Conservation (phyloP, 2,113 vertebrate species). For the Pomatostomus ruficeps region DNA sequence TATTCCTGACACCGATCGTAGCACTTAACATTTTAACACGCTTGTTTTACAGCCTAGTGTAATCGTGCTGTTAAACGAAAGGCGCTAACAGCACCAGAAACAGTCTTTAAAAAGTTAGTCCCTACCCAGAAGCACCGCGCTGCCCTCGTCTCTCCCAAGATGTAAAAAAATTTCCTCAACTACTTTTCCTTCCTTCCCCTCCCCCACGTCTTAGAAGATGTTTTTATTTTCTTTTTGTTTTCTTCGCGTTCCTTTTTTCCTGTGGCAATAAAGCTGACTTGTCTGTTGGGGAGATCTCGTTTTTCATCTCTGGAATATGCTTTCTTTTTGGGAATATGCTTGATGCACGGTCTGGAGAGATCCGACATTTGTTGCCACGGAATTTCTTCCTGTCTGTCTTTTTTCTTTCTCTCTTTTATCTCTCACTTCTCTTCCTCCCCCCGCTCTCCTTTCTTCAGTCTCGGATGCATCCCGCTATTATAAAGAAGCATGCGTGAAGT, state of each 20-base stretch:
- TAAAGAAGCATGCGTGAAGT: background rate
- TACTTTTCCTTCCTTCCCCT: constrained; percentile 36
- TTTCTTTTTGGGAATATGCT: background rate
- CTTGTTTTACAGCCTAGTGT: constrained; percentile 20
- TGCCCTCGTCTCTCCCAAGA: constrained; percentile 13
- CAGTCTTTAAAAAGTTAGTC: background rate
- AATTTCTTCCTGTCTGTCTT: background rate
- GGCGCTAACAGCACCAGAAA: constrained; percentile 13
- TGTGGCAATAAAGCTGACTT: background rate
- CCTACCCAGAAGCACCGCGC: background rate
- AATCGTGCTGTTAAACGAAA: constrained; percentile 13
- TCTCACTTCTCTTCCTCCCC: background rate
- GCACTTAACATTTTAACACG: constrained; percentile 32
- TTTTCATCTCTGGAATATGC: background rate
- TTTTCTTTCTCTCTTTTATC: too few relatives aligned
- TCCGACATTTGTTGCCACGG: background rate
- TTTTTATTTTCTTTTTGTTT: constrained; percentile 16
- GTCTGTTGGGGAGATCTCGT: background rate
- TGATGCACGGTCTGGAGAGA: background rate
- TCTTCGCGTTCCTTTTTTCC: background rate
- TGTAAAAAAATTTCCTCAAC: constrained; percentile 38
- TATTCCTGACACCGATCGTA: constrained; percentile 28
- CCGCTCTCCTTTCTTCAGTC: background rate
- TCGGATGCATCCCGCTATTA: background rate
- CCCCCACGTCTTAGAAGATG: background rate